Conservation (phyloP, 2,797 vertebrate genomes). For the Schizopygopsis pylzovi region DNA sequence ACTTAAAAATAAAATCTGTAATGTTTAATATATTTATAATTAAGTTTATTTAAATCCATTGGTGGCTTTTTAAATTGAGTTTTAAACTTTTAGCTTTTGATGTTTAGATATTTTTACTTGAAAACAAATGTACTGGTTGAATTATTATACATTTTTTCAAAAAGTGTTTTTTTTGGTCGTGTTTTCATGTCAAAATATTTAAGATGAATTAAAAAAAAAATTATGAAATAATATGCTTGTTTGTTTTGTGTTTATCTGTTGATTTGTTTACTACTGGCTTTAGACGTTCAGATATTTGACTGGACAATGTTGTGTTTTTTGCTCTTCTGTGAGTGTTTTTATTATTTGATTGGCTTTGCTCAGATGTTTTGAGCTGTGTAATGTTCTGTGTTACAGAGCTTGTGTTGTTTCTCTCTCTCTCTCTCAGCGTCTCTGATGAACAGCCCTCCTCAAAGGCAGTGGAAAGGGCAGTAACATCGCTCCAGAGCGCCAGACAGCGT, state of each 20-base stretch:
- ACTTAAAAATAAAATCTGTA: not conserved
- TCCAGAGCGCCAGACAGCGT: slow-evolving; percentile 52
- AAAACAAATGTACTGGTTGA: not conserved
- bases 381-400: slow-evolving; percentile 20
- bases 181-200: not conserved
- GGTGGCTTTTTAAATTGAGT: no score
- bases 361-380: slow-evolving; percentile 6
- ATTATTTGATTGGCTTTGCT: not conserved
- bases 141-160: not conserved
- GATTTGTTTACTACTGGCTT: not conserved
- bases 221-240: not conserved
- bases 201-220: not conserved
- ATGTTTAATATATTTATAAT: not conserved
- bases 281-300: not conserved
- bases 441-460: slow-evolving; percentile 68
- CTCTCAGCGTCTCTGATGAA: slow-evolving; percentile 68
- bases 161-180: not conserved
- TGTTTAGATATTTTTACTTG: no score
- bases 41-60: no score
- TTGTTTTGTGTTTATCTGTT: not conserved
- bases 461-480: slow-evolving; percentile 65
- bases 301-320: not conserved
- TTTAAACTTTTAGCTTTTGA: no score
- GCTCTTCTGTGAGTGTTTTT: not conserved
- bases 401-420: slow-evolving; percentile 3